Evolutionary conservation across 2,888 invertebrate genomes (phyloP), one percentile per base, ranked within the genome.

Genomic region (Cecidostiba fungosa): DNA sequence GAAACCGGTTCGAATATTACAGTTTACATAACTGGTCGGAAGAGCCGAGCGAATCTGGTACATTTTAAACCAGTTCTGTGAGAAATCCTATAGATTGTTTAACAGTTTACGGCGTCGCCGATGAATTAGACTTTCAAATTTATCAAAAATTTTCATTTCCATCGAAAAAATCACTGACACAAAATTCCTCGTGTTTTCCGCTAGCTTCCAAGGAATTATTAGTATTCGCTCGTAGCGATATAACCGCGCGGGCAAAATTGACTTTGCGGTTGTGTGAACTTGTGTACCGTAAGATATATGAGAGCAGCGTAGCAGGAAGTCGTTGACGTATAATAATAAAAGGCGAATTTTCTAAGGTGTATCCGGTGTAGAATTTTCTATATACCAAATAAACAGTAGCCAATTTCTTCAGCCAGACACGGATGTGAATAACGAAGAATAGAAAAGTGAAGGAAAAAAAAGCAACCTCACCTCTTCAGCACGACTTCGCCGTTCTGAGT

Each of bases 401-500:
- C 8, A n/a, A n/a, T n/a, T n/a, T 36, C 36, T 39, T 8, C 6
- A 1, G 0, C 5, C 36, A 36, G 6, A 50, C 10, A 16, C 50
- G 19, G 50, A 50, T 50, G 50, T 39, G 39, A 39, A 32, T 4
- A 47, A 47, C 8, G 16, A 47, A 47, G 47, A 32, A 4, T 32
- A 32, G 4, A 32, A 4, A 66, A 29, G 12, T 39, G 70, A 14
- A 66, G 10, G 10, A 29, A 19, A 29, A 23, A 8, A 5, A 50
- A 19, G 26, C 47, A 10, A 1, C 5, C 59, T 84, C 80, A 93
- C 93, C 91, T 92, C 82, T 91, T 96, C 90, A 96, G 91, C 66
- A 96, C 94, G 5, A 96, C 95, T 88, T 95, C 95, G 3, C 96
- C 96, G 81, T 93, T 94, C 76, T 95, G 94, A 0, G 95, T 95